Percentiles rank a stretch among this genome's conserved stretches.
Evolutionary conservation across 2,888 invertebrate genomes (phyloP).

Genomic region (Dryocosmus kuriphilus): DNA sequence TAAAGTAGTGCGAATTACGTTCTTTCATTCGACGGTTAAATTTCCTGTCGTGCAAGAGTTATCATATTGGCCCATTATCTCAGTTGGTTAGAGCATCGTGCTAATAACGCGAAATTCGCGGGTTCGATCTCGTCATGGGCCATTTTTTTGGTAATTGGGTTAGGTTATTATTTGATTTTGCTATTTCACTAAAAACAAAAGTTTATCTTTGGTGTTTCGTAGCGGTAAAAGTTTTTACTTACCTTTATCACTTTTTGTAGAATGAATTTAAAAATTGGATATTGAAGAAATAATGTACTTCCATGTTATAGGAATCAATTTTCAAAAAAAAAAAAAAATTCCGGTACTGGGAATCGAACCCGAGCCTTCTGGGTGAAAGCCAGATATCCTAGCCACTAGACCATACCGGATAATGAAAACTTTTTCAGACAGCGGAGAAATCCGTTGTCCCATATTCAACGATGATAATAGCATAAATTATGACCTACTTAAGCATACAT

Average conservation of each 20-base stretch:
- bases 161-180: not conserved
- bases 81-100: conserved; percentile 36
- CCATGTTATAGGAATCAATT: too few species aligned
- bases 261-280: too few species aligned
- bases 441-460: not conserved
- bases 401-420: not conserved
- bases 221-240: too few species aligned
- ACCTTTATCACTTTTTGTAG: too few species aligned
- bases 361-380: conserved; percentile 81
- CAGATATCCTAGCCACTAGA: conserved; percentile 40
- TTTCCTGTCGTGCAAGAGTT: not conserved
- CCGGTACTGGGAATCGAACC: conserved; percentile 83
- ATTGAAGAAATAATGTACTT: too few species aligned
- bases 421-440: fast-evolving
- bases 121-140: conserved; percentile 33
- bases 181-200: too few species aligned
- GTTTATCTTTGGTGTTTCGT: too few species aligned
- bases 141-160: too few species aligned
- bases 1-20: too few species aligned
- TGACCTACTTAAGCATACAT: too few species aligned
- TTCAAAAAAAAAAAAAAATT: conserved; percentile 62
- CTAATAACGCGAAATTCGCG: conserved; percentile 39
- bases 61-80: conserved; percentile 9
- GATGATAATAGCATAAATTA: not conserved
- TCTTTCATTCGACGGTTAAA: too few species aligned